Base-by-base conservation (phyloP, 2,888 invertebrate genomes). In the Frankliniella fusca region DNA sequence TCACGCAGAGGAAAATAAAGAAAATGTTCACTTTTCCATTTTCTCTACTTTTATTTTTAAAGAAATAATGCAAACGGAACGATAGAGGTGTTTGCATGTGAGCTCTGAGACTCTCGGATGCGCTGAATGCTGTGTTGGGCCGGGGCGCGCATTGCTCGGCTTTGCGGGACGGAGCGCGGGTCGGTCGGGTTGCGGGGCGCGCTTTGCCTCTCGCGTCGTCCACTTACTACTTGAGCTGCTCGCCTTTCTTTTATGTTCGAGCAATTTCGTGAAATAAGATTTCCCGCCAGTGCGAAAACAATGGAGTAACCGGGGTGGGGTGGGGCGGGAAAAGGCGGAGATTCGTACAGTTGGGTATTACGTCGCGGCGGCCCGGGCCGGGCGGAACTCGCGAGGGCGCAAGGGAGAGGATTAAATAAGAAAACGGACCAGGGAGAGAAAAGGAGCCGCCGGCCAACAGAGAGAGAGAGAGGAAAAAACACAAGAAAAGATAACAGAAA, bases 191-290 rank as follows among this genome's bases (percentile, higher is more conserved):
- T 38, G 38, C 38, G 38, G 38, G 38, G 38, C 38, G 38, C 8
- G 54, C 15, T 54, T 18, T 18, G 54, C 12, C 54, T 54, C 18
- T 18, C 54, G 18, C 54, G 18, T 20, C 70, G 70, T 38, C 38
- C 70, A 70, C 70, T 70, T 70, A 70, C 23, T 70, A 70, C 70
- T 23, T 23, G n/a, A 20, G 70, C 70, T 23, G 23, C 70, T 11
- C 23, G 10, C 70, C 23, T 23, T 70, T 70, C 70, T 70, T 70
- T 70, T 70, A 70, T 70, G 70, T 70, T 70, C 70, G 70, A 70
- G 70, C 70, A 70, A 70, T 70, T 70, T 70, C 70, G 70, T 70
- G 70, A 70, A 70, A 70, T 70, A 70, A 70, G 70, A 70, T 70
- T 54, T 70, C 70, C 70, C 70, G n/a, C 70, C 70, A 11, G 70